These are phyloP conservation scores for Cyclopterus lumpus DNA, from an alignment of 2,797 vertebrate genomes.

Conservation along the genomic window DNA sequence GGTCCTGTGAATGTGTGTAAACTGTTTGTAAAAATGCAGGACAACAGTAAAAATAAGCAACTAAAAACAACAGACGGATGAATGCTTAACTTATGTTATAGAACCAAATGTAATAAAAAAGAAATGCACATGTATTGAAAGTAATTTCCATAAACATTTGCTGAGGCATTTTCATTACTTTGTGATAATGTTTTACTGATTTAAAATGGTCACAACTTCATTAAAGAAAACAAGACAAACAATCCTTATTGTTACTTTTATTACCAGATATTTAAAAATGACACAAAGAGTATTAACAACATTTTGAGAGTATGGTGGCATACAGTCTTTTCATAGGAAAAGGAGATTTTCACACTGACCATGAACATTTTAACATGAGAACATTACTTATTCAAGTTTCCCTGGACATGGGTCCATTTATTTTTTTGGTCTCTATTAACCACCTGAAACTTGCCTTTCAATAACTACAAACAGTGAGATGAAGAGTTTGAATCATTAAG, in stretches of 20 bases:
- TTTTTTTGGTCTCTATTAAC: slow-evolving; percentile 4
- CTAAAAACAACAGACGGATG: neutral
- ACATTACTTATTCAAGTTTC: slow-evolving; percentile 7
- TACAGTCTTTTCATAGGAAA: slow-evolving; percentile 9
- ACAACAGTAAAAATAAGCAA: neutral
- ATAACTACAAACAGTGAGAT: slow-evolving; percentile 8
- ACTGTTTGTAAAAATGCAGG: neutral
- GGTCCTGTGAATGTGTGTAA: neutral
- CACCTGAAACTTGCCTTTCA: neutral
- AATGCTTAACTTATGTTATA: no score
- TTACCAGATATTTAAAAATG: slow-evolving; percentile 24
- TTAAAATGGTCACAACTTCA: neutral
- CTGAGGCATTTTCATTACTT: neutral
- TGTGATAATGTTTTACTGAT: neutral
- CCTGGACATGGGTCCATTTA: neutral
- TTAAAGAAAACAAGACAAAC: neutral
- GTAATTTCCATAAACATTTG: neutral
- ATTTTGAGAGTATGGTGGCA: slow-evolving; percentile 23
- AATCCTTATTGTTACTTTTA: slow-evolving; percentile 46
- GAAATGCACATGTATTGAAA: neutral
- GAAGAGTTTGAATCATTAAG: neutral
- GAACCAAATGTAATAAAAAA: neutral
- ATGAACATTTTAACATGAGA: neutral
- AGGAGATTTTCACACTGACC: slow-evolving; percentile 19
- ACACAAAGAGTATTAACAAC: slow-evolving; percentile 35